Base-by-base conservation (phyloP, 2,797 vertebrate species). In the Trachops cirrhosus region DNA sequence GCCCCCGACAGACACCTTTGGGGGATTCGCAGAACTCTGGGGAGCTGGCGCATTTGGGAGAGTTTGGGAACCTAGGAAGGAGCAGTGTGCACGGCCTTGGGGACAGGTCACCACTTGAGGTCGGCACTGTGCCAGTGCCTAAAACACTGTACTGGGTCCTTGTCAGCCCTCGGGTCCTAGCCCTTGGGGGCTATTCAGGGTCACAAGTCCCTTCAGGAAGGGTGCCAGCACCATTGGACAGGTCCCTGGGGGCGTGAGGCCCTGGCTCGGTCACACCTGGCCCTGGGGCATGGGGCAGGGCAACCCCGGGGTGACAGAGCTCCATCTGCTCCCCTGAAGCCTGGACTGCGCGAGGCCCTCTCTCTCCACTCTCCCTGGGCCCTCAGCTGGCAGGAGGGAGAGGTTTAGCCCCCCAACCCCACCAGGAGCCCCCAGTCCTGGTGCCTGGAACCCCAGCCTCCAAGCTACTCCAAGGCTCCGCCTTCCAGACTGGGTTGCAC, bases 401-500 rank as follows among this genome's bases (percentile, higher is more conserved):
- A 16, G 34, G 24, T 29, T 12, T 29, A 26, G 3, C 75, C 12
- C 32, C 12, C 32, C 19, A 19, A 32, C 48, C 48, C 22, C 50
- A 11, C 73, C 9, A 21, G 73, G 44, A 50, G 34, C 34, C 39
- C 59, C 26, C 3, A 37, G 54, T 2, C 26, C 74, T 34, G 57
- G 75, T 67, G 34, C 19, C 67, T 29, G n/a, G 71, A 46, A 3
- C 15, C 52, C 41, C n/a, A 11, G 52, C 34, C 50, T 26, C 79
- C 0, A 0, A 41, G 22, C 6, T 0, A 32, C 86, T 89, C 95
- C 75, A 41, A 44, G 94, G 6, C 95, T 95, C 89, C 82, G 97
- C 96, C 97, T 97, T 97, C 88, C 29, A 96, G 95, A 96, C 95
- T 9, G 86, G 95, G 93, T 21, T 80, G 75, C 29, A 73, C 83